Evolutionary conservation across 2,113 vertebrate genomes (phyloP).

Genomic region (Nerophis lumbriciformis): DNA sequence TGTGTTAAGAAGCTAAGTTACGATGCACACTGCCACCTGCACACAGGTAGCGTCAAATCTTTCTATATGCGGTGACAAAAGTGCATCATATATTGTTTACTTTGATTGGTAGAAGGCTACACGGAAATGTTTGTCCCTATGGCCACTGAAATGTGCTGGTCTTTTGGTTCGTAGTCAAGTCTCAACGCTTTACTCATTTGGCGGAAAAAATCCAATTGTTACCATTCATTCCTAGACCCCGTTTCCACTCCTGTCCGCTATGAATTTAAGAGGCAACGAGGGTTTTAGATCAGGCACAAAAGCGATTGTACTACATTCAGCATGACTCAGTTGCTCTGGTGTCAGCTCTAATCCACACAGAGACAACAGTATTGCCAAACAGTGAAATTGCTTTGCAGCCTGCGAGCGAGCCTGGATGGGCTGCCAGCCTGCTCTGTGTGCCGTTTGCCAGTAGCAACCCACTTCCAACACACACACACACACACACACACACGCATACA

Average conservation of each 20-base stretch:
- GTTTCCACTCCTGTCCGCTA: conserved; percentile 38
- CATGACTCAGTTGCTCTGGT: conserved; percentile 70
- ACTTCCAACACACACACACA: conserved; percentile 31
- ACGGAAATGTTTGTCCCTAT: conserved; percentile 4
- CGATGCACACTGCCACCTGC: too few relatives aligned
- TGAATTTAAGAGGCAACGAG: conserved; percentile 43
- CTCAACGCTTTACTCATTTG: conserved; percentile 47
- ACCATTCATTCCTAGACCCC: conserved; percentile 30
- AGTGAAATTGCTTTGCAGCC: conserved; percentile 68
- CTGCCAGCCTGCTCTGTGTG: conserved; percentile 60
- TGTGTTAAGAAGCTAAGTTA: too few relatives aligned
- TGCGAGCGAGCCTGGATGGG: conserved; percentile 56
- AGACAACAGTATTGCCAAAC: conserved; percentile 71
- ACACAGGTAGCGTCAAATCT: too few relatives aligned
- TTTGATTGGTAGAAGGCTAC: conserved; percentile 28
- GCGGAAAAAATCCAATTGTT: conserved; percentile 54
- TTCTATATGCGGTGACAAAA: too few relatives aligned
- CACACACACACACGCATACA: conserved; percentile 32
- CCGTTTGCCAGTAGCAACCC: conserved; percentile 57
- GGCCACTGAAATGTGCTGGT: conserved; percentile 33
- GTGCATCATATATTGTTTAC: too few relatives aligned
- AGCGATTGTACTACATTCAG: conserved; percentile 68
- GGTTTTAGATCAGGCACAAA: conserved; percentile 65
- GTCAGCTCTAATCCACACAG: conserved; percentile 69
- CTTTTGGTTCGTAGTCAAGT: conserved; percentile 39